These are phyloP conservation scores for Saguinus imperator DNA, from an alignment of 2,113 vertebrate species.

Conservation along the genomic window DNA sequence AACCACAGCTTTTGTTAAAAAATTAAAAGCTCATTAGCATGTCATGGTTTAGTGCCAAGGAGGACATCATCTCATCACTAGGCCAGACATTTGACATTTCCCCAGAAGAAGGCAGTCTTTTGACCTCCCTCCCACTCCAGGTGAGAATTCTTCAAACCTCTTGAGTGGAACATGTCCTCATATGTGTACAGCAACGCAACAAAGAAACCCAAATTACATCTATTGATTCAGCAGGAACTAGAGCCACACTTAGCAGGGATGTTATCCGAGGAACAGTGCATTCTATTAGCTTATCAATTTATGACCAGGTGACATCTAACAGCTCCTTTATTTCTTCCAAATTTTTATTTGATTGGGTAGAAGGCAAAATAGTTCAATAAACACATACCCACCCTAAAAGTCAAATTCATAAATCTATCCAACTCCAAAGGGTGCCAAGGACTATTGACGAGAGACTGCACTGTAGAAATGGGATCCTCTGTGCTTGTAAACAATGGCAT, in stretches of 20 bases:
- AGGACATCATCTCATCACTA: not conserved
- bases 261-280: not conserved
- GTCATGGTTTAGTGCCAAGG: not conserved
- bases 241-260: not conserved
- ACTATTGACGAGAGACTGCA: not conserved
- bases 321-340: not conserved
- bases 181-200: not conserved
- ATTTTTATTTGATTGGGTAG: not conserved
- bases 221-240: not conserved
- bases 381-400: not conserved
- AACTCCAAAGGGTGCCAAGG: not conserved
- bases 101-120: not conserved
- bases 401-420: slow-evolving; percentile 18
- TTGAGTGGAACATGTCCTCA: not conserved
- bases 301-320: not conserved
- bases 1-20: slow-evolving; percentile 26
- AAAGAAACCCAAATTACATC: not conserved
- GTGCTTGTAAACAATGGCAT: not conserved
- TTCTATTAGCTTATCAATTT: not conserved
- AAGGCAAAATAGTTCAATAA: not conserved
- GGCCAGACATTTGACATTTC: not conserved
- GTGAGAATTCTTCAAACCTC: not conserved
- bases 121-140: not conserved
- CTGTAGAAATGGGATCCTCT: not conserved
- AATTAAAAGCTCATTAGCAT: slow-evolving; percentile 12